Base-by-base conservation (phyloP, 2,113 vertebrate genomes). In the Elephas maximus region DNA sequence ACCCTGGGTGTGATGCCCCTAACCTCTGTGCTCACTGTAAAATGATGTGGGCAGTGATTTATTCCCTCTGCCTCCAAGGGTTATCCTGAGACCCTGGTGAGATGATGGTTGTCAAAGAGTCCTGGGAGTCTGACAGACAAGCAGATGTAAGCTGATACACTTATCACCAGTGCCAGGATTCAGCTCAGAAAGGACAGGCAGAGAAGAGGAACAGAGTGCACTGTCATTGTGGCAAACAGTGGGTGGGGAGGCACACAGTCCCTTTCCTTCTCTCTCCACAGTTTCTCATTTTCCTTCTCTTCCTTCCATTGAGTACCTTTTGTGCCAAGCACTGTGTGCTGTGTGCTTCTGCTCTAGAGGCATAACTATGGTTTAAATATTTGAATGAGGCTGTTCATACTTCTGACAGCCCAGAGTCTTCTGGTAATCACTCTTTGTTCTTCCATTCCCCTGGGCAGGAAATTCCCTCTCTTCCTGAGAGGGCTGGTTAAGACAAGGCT, bases 41-140 rank as follows among this genome's bases (percentile, higher is more conserved):
- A 77, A 51, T n/a, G 91, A 33, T 5, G 0, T 0, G 21, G 37
- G 6, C 74, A 37, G 0, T 41, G 51, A 23, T 1, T 0, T 4
- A 2, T 18, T 5, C n/a, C 26, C 15, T 17, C 65, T 0, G 2
- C 73, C 60, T 24, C 41, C 24, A 4, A 7, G 60, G 60, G 10
- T 30, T n/a, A 5, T 33, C 4, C 37, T 23, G 53, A 41, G 84
- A 63, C 28, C 26, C 48, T 76, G 37, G 48, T 2, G 28, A 37
- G 57, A 20, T 41, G 82, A 41, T 3, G 0, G 15, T 18, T 41
- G 67, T 88, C 71, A 51, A 0, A 6, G 53, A 62, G 33, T 37
- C n/a, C 69, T 82, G 74, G 37, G 33, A 48, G 21, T 45, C 74
- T 1, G 26, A 26, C 69, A 63, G 90, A 33, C 15, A 1, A 7